Evolutionary conservation across 1,140 invertebrate genomes (phyloP).

Genomic region (Magallana ariakensis): DNA sequence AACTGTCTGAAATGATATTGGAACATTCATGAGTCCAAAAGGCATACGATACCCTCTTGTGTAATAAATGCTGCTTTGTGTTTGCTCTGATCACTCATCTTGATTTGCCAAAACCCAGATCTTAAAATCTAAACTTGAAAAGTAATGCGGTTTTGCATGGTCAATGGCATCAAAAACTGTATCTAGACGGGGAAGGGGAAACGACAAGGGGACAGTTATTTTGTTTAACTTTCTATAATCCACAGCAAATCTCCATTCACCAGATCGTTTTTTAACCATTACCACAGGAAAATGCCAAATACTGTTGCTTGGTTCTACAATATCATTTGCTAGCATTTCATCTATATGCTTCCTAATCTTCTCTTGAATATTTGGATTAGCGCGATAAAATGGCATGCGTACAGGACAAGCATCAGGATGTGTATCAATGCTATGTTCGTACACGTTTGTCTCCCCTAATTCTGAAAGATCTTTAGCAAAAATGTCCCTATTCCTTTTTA

Average conservation of each 20-base stretch:
- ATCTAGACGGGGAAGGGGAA: slow-evolving; percentile 49
- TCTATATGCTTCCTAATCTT: too few species aligned
- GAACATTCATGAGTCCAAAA: slow-evolving; percentile 57
- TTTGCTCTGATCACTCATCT: slow-evolving; percentile 40
- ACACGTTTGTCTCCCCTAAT: too few species aligned
- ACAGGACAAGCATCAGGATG: too few species aligned
- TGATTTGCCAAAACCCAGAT: slow-evolving; percentile 54
- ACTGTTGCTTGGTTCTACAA: slow-evolving; percentile 49
- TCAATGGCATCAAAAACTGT: slow-evolving; percentile 55
- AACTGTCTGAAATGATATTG: slow-evolving; percentile 51
- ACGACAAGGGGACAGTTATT: slow-evolving; percentile 42
- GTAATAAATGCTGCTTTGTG: slow-evolving; percentile 63
- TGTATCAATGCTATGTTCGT: too few species aligned
- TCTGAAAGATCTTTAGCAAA: too few species aligned
- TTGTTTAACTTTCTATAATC: slow-evolving; percentile 45
- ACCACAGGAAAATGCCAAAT: slow-evolving; percentile 50
- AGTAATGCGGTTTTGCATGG: slow-evolving; percentile 47
- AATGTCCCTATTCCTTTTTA: too few species aligned
- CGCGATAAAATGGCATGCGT: too few species aligned
- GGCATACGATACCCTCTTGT: slow-evolving; percentile 57
- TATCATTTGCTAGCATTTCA: slow-evolving; percentile 50
- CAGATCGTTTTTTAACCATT: slow-evolving; percentile 45
- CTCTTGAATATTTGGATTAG: too few species aligned
- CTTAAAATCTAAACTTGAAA: slow-evolving; percentile 51
- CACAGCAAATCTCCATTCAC: slow-evolving; percentile 37